A percentile compares a stretch with the other conserved stretches of the same genome.
Evolutionary conservation across 2,113 vertebrate species (phyloP).

Genomic region (Mionectes macconnelli): DNA sequence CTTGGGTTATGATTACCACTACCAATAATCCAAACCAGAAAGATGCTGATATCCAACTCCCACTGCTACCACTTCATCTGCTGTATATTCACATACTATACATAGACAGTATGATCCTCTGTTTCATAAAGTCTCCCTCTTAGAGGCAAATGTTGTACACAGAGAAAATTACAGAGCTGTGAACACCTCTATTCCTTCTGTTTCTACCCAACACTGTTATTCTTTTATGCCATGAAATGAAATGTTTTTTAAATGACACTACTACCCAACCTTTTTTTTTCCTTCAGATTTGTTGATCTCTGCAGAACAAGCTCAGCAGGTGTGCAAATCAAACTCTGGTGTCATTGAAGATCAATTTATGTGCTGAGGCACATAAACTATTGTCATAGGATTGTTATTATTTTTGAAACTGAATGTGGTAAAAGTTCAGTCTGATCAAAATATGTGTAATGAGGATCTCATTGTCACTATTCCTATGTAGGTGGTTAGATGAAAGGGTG

Average conservation of each 20-base stretch:
- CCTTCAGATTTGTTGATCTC: background rate
- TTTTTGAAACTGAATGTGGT: background rate
- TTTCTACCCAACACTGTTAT: background rate
- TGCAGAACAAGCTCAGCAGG: background rate
- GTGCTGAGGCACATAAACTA: background rate
- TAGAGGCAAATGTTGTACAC: background rate
- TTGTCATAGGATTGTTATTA: background rate
- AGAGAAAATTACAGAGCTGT: background rate
- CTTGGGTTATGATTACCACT: background rate
- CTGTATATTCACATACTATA: background rate
- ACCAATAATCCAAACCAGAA: background rate
- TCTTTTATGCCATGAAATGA: background rate
- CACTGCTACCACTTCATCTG: background rate
- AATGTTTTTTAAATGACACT: background rate
- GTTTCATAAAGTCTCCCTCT: background rate
- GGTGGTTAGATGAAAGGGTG: background rate
- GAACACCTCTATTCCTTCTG: background rate
- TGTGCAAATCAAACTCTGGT: background rate
- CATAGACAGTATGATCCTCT: background rate
- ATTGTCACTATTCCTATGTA: background rate
- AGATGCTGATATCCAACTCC: background rate
- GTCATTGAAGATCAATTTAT: background rate
- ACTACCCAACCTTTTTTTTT: background rate
- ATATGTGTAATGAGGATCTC: background rate
- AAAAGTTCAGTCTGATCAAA: background rate